Conservation (phyloP, 1,140 invertebrate genomes). For the Apis dorsata region DNA sequence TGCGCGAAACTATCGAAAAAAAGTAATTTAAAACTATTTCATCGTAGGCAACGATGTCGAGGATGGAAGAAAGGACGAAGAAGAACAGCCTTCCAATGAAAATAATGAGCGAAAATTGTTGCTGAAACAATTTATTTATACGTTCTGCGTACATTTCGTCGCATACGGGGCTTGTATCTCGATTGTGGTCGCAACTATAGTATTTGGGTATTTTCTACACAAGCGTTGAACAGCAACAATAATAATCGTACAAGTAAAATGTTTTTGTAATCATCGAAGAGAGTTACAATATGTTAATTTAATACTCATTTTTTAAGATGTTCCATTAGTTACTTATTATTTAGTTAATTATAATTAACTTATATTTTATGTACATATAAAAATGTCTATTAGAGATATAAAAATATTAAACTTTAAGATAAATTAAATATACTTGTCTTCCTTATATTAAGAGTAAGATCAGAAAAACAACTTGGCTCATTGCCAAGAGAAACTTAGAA, state of each 20-base stretch:
- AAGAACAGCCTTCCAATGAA: background rate
- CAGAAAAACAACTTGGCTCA: no score
- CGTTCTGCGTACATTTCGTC: conserved; percentile 44
- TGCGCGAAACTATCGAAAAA: background rate
- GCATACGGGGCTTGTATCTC: conserved; percentile 38
- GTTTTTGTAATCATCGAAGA: no score
- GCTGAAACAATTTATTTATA: conserved; percentile 35
- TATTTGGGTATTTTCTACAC: conserved; percentile 40
- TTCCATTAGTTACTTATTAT: no score
- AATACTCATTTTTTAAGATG: no score
- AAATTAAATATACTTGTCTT: no score
- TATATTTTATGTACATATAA: no score
- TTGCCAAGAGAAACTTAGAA: no score
- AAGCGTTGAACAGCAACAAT: background rate
- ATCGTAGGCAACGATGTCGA: background rate
- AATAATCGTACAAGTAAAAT: background rate
- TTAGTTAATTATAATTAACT: no score
- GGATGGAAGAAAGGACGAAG: background rate
- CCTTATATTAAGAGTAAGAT: no score
- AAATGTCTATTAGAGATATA: no score
- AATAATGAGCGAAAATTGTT: background rate
- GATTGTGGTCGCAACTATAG: conserved; percentile 36
- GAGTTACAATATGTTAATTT: no score
- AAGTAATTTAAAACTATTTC: background rate
- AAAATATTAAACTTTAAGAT: no score